Evolutionary conservation across 2,797 vertebrate genomes (phyloP), one percentile per base, ranked within the genome.

Genomic region (Saxicola maurus): DNA sequence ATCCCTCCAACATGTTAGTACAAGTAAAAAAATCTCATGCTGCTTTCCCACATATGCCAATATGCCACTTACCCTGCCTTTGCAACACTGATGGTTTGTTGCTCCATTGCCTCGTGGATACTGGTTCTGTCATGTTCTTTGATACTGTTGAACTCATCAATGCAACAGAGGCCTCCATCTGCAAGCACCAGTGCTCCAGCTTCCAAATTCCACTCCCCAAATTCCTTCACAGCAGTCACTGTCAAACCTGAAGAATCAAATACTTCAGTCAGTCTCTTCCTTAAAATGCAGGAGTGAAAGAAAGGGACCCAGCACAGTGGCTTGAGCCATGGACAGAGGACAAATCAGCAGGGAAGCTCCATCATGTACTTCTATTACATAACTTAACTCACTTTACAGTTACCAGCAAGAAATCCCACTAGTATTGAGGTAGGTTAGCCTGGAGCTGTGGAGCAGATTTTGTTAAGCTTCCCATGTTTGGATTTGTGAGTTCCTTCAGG

Each of bases 101-200:
- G 99, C 94, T 99, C 99, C 99, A 99, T 99, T 57, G 99, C 99
- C 92, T 99, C 99, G 0, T 99, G 99, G 93, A 99, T 99, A 95
- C 99, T 99, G 94, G 98, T 98, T 88, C 99, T 98, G 91, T 99
- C 99, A 14, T 99, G 99, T 59, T 99, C 98, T 93, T 99, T 99
- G 95, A 99, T 99, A 91, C 99, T 99, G 79, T 98, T 99, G 96
- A 99, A 99, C 88, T 99, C 99, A 5, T 99, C 99, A 17, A 99
- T 99, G 95, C 99, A 99, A 96, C 99, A 99, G 60, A 99, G 97
- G 38, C 99, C 99, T 13, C 98, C 98, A 64, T 99, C 99, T 35
- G 99, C 98, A 83, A 99, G 98, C 27, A 99, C 99, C 92, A 99
- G 96, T 0, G 99, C 99, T 59, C 99, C 99, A 3, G 99, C 99